A percentile compares a stretch with the other conserved stretches of the same genome.
Evolutionary conservation across 1,140 invertebrate genomes (phyloP).

Genomic region (Bombus balteatus): DNA sequence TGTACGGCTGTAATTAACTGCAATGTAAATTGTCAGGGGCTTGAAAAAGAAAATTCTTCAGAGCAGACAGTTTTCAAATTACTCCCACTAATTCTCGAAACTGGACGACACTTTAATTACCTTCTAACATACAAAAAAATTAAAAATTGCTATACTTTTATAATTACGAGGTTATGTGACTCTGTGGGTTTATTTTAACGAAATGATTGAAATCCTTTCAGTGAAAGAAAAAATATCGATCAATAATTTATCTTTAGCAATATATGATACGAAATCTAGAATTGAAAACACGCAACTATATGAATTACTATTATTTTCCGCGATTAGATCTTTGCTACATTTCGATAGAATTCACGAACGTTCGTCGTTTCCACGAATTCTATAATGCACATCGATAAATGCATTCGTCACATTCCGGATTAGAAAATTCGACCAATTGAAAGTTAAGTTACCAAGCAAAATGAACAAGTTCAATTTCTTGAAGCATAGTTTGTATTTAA

Average conservation of each 20-base stretch:
- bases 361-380: background rate
- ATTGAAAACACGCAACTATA: no score
- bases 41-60: background rate
- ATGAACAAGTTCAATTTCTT: background rate
- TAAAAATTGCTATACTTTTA: background rate
- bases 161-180: background rate
- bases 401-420: no score
- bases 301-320: no score
- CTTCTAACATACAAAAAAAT: background rate
- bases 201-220: no score
- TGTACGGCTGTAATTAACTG: no score
- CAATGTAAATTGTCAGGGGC: background rate
- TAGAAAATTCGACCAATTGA: no score
- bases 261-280: no score
- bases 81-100: background rate
- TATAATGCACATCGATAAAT: no score
- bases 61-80: background rate
- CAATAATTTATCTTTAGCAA: no score
- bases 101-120: no score
- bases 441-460: background rate
- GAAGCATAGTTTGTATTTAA: background rate
- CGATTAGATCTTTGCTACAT: background rate
- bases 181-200: background rate
- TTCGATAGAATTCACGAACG: background rate
- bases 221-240: no score